Evolutionary conservation across 2,888 invertebrate species (phyloP).

Genomic region (Trypoxylon attenuatum): DNA sequence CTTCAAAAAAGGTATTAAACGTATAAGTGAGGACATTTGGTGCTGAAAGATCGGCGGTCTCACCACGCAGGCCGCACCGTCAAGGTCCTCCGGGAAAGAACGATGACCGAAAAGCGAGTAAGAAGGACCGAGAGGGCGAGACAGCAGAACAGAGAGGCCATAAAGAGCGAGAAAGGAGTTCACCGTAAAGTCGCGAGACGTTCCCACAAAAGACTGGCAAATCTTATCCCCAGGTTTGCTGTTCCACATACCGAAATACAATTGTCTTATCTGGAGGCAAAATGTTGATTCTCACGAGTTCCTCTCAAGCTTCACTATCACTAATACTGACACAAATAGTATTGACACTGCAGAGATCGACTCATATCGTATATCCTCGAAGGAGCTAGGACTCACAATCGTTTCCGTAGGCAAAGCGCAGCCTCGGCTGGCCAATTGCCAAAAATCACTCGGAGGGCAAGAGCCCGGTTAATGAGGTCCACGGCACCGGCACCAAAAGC

Average conservation of each 20-base stretch:
- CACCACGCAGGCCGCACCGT: constrained; percentile 34
- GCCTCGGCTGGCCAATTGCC: too few species aligned
- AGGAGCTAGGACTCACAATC: too few species aligned
- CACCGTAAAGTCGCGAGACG: constrained; percentile 24
- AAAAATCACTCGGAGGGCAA: too few species aligned
- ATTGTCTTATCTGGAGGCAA: constrained; percentile 1
- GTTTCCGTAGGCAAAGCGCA: too few species aligned
- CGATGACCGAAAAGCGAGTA: constrained; percentile 45
- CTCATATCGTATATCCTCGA: not conserved
- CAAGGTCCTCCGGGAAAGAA: constrained; percentile 47
- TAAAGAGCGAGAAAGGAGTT: constrained; percentile 7
- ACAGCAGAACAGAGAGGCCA: constrained; percentile 6
- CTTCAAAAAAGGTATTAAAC: constrained; percentile 18
- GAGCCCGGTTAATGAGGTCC: too few species aligned
- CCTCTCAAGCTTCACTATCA: constrained; percentile 11
- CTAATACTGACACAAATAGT: constrained; percentile 18
- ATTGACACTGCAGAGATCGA: not conserved
- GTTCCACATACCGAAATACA: constrained; percentile 33
- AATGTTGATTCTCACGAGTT: constrained; percentile 1
- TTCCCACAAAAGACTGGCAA: constrained; percentile 40
- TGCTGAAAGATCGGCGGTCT: constrained; percentile 33
- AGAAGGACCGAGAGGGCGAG: constrained; percentile 5
- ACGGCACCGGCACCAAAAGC: too few species aligned
- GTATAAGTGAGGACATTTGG: constrained; percentile 36
- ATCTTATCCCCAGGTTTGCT: constrained; percentile 26